Evolutionary conservation across 2,113 vertebrate species (phyloP), one percentile per base, ranked within the genome.

Genomic region (Trinectes maculatus): DNA sequence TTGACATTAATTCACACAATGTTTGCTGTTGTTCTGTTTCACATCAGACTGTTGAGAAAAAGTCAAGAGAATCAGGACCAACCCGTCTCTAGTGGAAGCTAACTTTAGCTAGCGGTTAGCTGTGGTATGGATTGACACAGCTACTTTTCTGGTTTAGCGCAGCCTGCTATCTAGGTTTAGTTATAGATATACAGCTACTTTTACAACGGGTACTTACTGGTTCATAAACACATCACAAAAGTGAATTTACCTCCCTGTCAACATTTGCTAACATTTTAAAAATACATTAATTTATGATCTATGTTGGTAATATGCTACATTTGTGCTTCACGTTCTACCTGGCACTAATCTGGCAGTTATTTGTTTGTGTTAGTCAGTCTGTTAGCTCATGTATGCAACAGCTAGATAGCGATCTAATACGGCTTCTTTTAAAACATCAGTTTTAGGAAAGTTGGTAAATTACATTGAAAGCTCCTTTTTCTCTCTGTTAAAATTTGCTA

Each of bases 301-400:
- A 21, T 47, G 2, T 34, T 18, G 6, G 34, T 16, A 36, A n/a
- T 51, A 42, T 43, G 54, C 59, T 76, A 66, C 56, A 59, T 51
- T 82, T 85, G 79, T 83, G 80, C 83, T 83, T 83, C 12, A 47
- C 22, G n/a, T 2, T 28, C 53, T 42, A 68, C 69, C 72, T 68
- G 34, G 66, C 49, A 6, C 52, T 71, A 64, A 79, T 36, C 13
- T 63, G 73, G 76, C 68, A 63, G 80, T 71, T 61, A 46, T 65
- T 16, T 7, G 8, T 62, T 54, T 39, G 39, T 49, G 43, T 73
- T 59, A 64, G 46, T 39, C 5, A 31, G 54, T 40, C 24, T 43
- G 42, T 15, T 33, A 52, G 55, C 66, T 56, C 33, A 22, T 8
- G 1, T 33, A 15, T n/a, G 56, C 21, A 8, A 6, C 16, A 47